Conservation (phyloP, 2,113 vertebrate species). For the zebrafish (Danio rerio) region GRCz12tu NC_133180.1:47628001-47628500, state of each 20-base stretch:
- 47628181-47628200: background rate
- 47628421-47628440: background rate
- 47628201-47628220: background rate
- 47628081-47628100: no score
- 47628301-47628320: background rate
- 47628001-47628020: no score
- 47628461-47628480: constrained; percentile 3
- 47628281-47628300: background rate
- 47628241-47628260: background rate
- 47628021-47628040: no score
- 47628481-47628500: constrained; percentile 42
- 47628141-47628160: background rate
- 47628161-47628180: background rate
- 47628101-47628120: no score
- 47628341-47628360: background rate
- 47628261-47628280: background rate
- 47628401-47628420: constrained; percentile 3
- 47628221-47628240: background rate
- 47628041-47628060: no score
- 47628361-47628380: background rate
- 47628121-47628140: no score
- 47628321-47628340: background rate
- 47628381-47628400: background rate
- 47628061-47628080: no score
- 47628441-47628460: background rate